phyloP scores from a whole-genome alignment of 53 echinoderm and acorn worm species.

The Holothuria leucospilota region DNA sequence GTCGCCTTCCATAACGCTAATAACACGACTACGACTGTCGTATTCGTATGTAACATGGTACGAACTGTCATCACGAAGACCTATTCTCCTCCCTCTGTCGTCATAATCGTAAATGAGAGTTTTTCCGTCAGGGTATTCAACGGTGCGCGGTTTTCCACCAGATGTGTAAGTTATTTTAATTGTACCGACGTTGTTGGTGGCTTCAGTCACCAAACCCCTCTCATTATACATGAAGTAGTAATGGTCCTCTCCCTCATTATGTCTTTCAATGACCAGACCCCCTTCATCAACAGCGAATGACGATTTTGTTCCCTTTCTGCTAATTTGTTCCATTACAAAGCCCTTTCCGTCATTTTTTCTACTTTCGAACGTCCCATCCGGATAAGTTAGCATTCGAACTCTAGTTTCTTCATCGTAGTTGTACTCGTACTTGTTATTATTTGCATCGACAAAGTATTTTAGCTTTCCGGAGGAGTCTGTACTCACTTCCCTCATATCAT shows the following conservation, averaged over 20 bases:
- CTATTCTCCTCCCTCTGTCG: constrained; percentile 23
- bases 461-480: neutral
- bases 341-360: constrained; percentile 45
- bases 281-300: constrained; percentile 38
- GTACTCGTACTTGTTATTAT: constrained; percentile 47
- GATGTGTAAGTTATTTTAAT: constrained; percentile 49
- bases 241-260: constrained; percentile 8
- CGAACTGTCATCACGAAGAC: constrained; percentile 31
- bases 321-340: constrained; percentile 15
- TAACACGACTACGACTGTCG: constrained; percentile 29
- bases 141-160: constrained; percentile 37
- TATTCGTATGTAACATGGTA: constrained; percentile 49
- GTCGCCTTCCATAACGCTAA: constrained; percentile 27
- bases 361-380: constrained; percentile 53
- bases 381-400: constrained; percentile 17
- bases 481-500: neutral
- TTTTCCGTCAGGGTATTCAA: constrained; percentile 53
- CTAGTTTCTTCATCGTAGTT: constrained; percentile 11
- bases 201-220: constrained; percentile 58
- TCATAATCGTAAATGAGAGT: constrained; percentile 53
- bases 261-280: constrained; percentile 35
- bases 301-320: constrained; percentile 20
- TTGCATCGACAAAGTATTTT: constrained; percentile 38
- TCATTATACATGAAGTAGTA: constrained; percentile 54
- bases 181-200: constrained; percentile 61